Evolutionary conservation across 2,888 invertebrate species (phyloP).

Genomic region (Agapostemon virescens): DNA sequence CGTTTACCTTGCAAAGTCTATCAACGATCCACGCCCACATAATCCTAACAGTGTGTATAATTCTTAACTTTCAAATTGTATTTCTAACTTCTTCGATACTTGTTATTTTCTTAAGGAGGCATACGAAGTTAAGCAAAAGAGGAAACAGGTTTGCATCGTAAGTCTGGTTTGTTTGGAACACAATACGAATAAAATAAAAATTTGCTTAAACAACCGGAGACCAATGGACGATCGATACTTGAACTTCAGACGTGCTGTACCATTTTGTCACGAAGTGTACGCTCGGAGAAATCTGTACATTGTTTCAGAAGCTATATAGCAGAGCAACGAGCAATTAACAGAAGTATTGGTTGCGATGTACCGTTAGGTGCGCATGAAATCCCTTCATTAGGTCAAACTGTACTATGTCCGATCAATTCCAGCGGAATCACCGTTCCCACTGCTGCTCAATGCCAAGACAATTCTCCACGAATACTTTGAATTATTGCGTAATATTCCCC

Average conservation of each 20-base stretch:
- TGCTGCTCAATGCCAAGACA: neutral
- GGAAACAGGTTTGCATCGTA: no score
- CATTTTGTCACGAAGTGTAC: neutral
- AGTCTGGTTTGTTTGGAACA: neutral
- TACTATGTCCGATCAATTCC: neutral
- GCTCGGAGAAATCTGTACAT: neutral
- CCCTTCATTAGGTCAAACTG: conserved; percentile 7
- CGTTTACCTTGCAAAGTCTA: no score
- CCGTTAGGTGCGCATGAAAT: neutral
- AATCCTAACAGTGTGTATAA: no score
- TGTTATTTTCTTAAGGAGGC: no score
- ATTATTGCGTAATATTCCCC: neutral
- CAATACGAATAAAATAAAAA: neutral
- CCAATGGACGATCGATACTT: no score
- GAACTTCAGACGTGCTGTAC: no score
- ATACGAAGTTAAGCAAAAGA: no score
- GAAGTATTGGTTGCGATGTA: neutral
- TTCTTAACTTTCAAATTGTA: no score
- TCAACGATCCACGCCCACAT: no score
- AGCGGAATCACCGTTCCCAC: neutral
- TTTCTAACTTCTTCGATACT: no score
- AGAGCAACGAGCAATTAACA: neutral
- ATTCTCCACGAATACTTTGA: neutral
- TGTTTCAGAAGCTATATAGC: neutral
- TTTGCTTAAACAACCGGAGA: neutral